Conservation (phyloP, 2,888 invertebrate species). For the Argyresthia albistria region DNA sequence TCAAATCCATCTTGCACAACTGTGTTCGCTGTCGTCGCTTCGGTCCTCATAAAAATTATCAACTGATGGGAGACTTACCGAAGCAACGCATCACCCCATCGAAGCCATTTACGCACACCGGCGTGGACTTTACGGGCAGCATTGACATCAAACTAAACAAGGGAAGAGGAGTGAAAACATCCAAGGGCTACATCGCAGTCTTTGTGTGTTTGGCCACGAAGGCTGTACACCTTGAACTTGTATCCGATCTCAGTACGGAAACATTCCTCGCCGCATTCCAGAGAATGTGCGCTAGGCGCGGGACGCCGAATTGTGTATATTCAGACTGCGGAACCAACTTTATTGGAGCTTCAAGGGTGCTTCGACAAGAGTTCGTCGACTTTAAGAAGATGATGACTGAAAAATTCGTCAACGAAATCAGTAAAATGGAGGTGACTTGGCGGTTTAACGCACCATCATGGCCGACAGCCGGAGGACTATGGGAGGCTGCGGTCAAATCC, state of each 20-base stretch:
- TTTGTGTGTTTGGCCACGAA: slow-evolving; percentile 13
- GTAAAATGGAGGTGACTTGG: not conserved
- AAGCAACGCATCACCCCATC: not conserved
- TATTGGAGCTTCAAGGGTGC: not conserved
- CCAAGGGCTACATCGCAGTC: slow-evolving; percentile 8
- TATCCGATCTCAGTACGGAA: slow-evolving; percentile 17
- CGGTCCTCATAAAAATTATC: not conserved
- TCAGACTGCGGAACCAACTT: slow-evolving; percentile 3
- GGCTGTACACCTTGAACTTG: slow-evolving; percentile 18
- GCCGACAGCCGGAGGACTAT: slow-evolving; percentile 1
- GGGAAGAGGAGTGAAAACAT: slow-evolving; percentile 1
- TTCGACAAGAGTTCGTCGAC: slow-evolving; percentile 2
- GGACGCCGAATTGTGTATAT: slow-evolving; percentile 1
- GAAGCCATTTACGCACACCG: not conserved
- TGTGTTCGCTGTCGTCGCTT: not conserved
- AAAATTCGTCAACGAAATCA: not conserved
- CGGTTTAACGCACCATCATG: slow-evolving; percentile 5
- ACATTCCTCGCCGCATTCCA: slow-evolving; percentile 18
- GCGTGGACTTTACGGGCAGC: slow-evolving; percentile 7
- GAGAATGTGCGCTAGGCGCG: slow-evolving; percentile 11
- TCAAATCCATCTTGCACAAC: not conserved
- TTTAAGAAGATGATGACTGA: not conserved
- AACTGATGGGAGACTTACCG: slow-evolving; percentile 1
- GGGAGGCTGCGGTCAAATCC: slow-evolving; percentile 4
- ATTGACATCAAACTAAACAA: slow-evolving; percentile 6